Conservation (phyloP, 2,113 vertebrate species). For the Gadus chalcogrammus region DNA sequence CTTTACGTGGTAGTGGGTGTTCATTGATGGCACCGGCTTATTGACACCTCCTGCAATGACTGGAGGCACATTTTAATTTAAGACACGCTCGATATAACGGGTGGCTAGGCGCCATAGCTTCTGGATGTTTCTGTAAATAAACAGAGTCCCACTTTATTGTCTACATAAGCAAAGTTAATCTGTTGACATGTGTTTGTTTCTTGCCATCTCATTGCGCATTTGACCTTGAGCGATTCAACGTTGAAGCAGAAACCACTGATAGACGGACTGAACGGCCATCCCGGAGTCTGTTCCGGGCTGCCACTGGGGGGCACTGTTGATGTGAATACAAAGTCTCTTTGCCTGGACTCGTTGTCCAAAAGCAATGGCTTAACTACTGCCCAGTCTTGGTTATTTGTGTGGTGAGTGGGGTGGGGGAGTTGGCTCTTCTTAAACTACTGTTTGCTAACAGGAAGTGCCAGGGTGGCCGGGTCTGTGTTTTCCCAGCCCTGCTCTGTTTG, state of each 20-base stretch:
- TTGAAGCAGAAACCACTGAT: constrained; percentile 13
- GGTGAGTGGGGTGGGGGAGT: constrained; percentile 4
- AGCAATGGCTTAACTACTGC: constrained; percentile 35
- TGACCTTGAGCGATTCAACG: not conserved
- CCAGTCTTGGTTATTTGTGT: constrained; percentile 13
- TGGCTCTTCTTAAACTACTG: constrained; percentile 48
- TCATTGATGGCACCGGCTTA: not conserved
- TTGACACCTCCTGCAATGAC: not conserved
- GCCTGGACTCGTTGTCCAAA: constrained; percentile 6
- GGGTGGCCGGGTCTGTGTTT: constrained; percentile 47
- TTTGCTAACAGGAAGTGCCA: constrained; percentile 49
- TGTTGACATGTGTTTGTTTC: not conserved
- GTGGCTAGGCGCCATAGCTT: too few relatives aligned
- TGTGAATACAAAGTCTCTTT: constrained; percentile 40
- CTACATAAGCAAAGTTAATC: too few relatives aligned
- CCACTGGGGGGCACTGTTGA: constrained; percentile 78
- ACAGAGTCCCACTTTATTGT: too few relatives aligned
- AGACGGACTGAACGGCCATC: constrained; percentile 7
- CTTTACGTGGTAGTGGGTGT: not conserved
- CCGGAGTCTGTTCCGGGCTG: not conserved
- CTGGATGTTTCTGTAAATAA: too few relatives aligned
- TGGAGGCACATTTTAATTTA: not conserved
- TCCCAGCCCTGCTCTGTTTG: constrained; percentile 46
- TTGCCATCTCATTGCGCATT: not conserved
- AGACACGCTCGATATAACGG: not conserved